Evolutionary conservation across 1,140 invertebrate genomes (phyloP), one percentile per base, ranked within the genome.

Genomic region (Coptotermes formosanus): DNA sequence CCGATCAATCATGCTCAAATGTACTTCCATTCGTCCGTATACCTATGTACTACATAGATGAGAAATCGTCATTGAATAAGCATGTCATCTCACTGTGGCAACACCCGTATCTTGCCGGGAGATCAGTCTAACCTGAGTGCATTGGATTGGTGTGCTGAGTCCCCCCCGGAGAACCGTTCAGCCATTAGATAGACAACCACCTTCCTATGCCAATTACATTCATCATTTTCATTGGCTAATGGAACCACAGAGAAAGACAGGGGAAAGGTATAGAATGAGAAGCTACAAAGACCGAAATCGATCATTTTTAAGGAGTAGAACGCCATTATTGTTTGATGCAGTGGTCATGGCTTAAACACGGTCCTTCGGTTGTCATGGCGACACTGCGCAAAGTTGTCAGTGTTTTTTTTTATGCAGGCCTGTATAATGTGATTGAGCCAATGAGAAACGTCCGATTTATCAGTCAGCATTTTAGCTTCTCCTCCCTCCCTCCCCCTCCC

Each of bases 361-460:
- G 64, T n/a, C 25, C 64, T n/a, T 30, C 64, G 64, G 64, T 75
- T 75, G 64, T 75, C 64, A 75, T 75, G n/a, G 64, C n/a, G n/a
- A 75, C 52, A 55, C 16, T 55, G 19, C 64, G 25, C 64, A 25
- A 75, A 16, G 6, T 12, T 75, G 64, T 75, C 64, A 75, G 25
- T n/a, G n/a, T 30, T 75, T 8, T 64, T 75, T 75, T 75, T 75
- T 75, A 75, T 55, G n/a, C 14, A 55, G 38, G 38, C 38, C 38
- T 2, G 55, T 75, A n/a, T 75, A 25, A 75, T 7, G 64, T 75
- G 64, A 75, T 75, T 75, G 25, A 16, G 14, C 64, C 64, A 75
- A 75, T 75, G 64, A 75, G 64, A 75, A 75, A 30, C 64, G n/a
- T 75, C n/a, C 8, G 25, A 75, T 25, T 75, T 75, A 75, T 75